Evolutionary conservation across 2,888 invertebrate genomes (phyloP).

Genomic region (Lottia scabra): DNA sequence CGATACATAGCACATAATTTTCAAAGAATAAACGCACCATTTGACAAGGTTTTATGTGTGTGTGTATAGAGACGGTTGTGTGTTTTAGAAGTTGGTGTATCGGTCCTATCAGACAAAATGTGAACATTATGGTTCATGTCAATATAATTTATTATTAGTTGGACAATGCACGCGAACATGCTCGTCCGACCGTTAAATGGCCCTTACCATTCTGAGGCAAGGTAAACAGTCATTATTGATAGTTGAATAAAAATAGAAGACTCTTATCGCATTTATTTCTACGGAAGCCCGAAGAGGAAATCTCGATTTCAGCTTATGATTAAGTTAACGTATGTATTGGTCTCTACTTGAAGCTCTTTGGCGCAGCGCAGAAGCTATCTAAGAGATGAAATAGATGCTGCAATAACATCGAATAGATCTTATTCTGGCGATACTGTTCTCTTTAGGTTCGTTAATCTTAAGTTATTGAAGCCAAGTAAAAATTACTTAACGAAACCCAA

Average conservation of each 20-base stretch:
- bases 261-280: not conserved
- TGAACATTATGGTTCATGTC: conserved; percentile 1
- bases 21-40: not conserved
- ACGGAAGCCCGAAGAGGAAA: not conserved
- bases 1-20: not conserved
- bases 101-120: not conserved
- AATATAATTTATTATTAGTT: conserved; percentile 3
- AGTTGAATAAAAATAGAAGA: conserved; percentile 1
- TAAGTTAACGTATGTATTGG: too few species aligned
- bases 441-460: too few species aligned
- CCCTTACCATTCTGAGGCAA: not conserved
- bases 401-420: too few species aligned
- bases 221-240: conserved; percentile 3
- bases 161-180: conserved; percentile 1
- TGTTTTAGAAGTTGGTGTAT: not conserved
- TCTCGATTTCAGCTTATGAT: too few species aligned
- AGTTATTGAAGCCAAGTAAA: too few species aligned
- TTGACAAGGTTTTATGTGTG: not conserved
- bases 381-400: too few species aligned
- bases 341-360: too few species aligned
- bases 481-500: too few species aligned
- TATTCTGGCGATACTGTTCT: too few species aligned
- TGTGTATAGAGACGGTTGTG: not conserved
- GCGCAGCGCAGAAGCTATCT: too few species aligned
- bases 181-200: conserved; percentile 6